Evolutionary conservation across 2,888 invertebrate genomes (phyloP), one percentile per base, ranked within the genome.

Genomic region (Agonopterix heracliana): DNA sequence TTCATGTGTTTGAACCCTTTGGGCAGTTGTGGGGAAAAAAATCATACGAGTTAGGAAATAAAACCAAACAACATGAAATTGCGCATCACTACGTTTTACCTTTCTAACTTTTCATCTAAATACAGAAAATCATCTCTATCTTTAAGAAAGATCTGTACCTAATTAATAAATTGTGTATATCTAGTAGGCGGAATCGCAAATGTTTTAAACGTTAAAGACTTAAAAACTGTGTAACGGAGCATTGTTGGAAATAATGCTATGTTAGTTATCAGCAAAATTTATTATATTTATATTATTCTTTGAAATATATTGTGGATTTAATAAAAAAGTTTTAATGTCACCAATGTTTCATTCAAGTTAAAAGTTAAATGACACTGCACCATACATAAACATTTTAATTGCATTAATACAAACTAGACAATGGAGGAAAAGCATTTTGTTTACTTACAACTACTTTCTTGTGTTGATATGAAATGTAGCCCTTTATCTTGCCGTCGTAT

Each of bases 361-460:
- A 26, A 26, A 26, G 5, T 26, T 26, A 26, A 26, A 26, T 5
- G 5, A 26, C 26, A 26, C 26, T 26, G 26, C 26, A 26, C 26
- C 26, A 26, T 26, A 26, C 26, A 17, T 17, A 17, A 17, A 17
- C 17, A 26, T 7, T 5, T 26, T 26, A 26, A 26, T 26, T 26
- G 26, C 26, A 5, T 38, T 38, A 77, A 63, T 81, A 90, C 59
- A 93, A 89, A 57, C 90, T 91, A 56, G 93, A 93, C 41, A 95
- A 78, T 10, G 92, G 85, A 3, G 99, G 99, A 78, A 99, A 99
- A 1, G 99, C 96, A 88, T 97, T 97, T 74, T 96, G 95, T 78
- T 99, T 99, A 67, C 98, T 98, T 44, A 99, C 95, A 45, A 99
- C 99, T 50, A 99, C 91, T 83, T 98, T 98, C 76, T 98, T 95